Conservation (phyloP, 2,888 invertebrate species). For the Drosophila pseudotakahashii region DNA sequence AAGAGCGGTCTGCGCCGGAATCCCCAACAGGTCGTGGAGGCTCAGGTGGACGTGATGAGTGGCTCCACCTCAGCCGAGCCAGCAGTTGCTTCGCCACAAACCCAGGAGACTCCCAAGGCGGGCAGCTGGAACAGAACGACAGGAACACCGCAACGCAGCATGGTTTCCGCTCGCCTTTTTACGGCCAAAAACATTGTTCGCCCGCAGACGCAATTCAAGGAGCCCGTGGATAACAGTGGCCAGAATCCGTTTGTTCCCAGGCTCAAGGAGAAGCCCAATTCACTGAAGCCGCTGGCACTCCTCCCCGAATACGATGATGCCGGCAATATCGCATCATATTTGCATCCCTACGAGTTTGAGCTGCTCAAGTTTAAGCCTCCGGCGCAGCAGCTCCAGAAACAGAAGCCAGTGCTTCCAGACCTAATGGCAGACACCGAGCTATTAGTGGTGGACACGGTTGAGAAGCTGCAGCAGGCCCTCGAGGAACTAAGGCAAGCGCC, state of each 20-base stretch:
- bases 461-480: conserved; percentile 88
- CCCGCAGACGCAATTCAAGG: conserved; percentile 94
- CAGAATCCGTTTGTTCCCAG: conserved; percentile 91
- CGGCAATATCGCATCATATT: conserved; percentile 88
- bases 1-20: conserved; percentile 86
- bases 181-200: conserved; percentile 90
- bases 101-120: conserved; percentile 60
- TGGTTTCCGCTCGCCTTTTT: conserved; percentile 85
- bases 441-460: conserved; percentile 88
- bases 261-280: conserved; percentile 94
- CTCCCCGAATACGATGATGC: conserved; percentile 88
- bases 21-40: conserved; percentile 85
- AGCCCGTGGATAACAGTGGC: conserved; percentile 92
- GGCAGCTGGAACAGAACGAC: conserved; percentile 87
- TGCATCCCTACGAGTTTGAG: conserved; percentile 95
- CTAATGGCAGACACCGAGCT: conserved; percentile 88
- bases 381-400: conserved; percentile 85
- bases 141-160: conserved; percentile 37
- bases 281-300: conserved; percentile 91
- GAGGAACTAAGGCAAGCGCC: conserved; percentile 87
- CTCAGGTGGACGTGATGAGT: conserved; percentile 69
- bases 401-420: conserved; percentile 83
- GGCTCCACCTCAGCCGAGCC: neutral
- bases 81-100: neutral
- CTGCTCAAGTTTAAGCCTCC: conserved; percentile 89